Conservation (phyloP, 2,113 vertebrate genomes). For the Brachyistius frenatus region DNA sequence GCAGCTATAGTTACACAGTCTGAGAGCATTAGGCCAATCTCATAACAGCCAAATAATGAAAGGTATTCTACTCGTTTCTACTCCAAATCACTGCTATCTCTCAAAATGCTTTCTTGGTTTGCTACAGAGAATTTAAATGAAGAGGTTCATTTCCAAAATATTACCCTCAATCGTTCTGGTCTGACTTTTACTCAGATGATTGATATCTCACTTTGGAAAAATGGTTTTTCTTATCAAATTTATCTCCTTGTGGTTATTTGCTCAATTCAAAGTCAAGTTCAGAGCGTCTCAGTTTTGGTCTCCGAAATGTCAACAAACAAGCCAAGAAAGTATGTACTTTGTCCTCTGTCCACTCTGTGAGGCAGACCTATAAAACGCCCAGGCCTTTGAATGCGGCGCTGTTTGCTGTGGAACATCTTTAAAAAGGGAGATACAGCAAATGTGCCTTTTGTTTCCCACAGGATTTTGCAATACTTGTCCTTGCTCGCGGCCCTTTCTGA, state of each 20-base stretch:
- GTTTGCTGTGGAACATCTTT: slow-evolving; percentile 70
- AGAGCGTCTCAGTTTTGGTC: slow-evolving; percentile 17
- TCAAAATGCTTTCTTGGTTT: slow-evolving; percentile 23
- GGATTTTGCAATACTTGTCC: neutral
- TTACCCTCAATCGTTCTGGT: slow-evolving; percentile 20
- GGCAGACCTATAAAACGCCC: slow-evolving; percentile 61
- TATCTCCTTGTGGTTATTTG: slow-evolving; percentile 48
- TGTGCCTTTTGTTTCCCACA: slow-evolving; percentile 8
- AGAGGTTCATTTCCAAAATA: slow-evolving; percentile 45
- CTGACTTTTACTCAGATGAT: slow-evolving; percentile 45
- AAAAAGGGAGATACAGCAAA: slow-evolving; percentile 48
- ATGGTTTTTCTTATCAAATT: slow-evolving; percentile 22
- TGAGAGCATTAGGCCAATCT: slow-evolving; percentile 38
- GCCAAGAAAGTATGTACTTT: slow-evolving; percentile 57
- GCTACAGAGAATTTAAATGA: slow-evolving; percentile 34
- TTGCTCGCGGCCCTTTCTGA: neutral
- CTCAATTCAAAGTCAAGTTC: slow-evolving; percentile 18
- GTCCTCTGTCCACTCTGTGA: slow-evolving; percentile 62
- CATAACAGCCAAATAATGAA: slow-evolving; percentile 47
- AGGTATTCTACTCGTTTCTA: slow-evolving; percentile 35
- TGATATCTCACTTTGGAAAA: slow-evolving; percentile 30
- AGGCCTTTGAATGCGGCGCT: slow-evolving; percentile 66
- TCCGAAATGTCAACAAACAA: slow-evolving; percentile 61
- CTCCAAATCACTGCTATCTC: slow-evolving; percentile 48
- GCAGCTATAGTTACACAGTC: slow-evolving; percentile 41